Evolutionary conservation across 2,888 invertebrate species (phyloP).

Genomic region (Drosophila falleni): DNA sequence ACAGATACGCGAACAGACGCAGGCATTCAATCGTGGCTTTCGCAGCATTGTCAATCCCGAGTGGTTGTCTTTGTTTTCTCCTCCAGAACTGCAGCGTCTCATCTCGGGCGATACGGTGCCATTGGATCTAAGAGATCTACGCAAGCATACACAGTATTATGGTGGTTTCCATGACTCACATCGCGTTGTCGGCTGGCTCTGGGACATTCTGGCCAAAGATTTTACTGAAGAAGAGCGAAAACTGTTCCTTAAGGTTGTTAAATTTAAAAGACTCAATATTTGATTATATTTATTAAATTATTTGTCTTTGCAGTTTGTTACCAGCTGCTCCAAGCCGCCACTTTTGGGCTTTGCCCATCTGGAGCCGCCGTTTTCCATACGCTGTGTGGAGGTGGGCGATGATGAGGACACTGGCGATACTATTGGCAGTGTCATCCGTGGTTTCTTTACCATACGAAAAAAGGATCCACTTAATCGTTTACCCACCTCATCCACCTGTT

Average conservation of each 20-base stretch:
- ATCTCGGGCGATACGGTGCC: constrained; percentile 98
- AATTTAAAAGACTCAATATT: not conserved
- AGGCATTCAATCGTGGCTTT: constrained; percentile 98
- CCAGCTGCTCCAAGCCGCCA: constrained; percentile 98
- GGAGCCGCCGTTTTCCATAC: constrained; percentile 98
- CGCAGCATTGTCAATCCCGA: constrained; percentile 97
- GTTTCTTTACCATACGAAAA: constrained; percentile 98
- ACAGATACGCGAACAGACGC: constrained; percentile 98
- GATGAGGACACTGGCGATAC: constrained; percentile 94
- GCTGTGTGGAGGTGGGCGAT: constrained; percentile 99
- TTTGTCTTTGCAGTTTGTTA: constrained; percentile 89
- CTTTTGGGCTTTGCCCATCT: constrained; percentile 97
- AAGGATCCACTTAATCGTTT: constrained; percentile 97
- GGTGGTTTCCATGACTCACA: constrained; percentile 99
- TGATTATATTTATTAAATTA: not conserved
- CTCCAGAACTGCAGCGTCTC: constrained; percentile 97
- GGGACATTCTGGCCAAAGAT: constrained; percentile 98
- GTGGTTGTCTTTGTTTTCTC: constrained; percentile 97
- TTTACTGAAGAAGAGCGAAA: constrained; percentile 96
- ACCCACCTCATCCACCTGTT: constrained; percentile 99
- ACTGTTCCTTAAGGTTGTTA: constrained; percentile 94
- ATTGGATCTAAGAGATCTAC: constrained; percentile 93
- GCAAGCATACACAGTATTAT: constrained; percentile 98
- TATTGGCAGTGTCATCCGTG: constrained; percentile 96
- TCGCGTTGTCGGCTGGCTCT: constrained; percentile 98